Conservation (phyloP, 2,113 vertebrate species). For the Ahaetulla prasina region DNA sequence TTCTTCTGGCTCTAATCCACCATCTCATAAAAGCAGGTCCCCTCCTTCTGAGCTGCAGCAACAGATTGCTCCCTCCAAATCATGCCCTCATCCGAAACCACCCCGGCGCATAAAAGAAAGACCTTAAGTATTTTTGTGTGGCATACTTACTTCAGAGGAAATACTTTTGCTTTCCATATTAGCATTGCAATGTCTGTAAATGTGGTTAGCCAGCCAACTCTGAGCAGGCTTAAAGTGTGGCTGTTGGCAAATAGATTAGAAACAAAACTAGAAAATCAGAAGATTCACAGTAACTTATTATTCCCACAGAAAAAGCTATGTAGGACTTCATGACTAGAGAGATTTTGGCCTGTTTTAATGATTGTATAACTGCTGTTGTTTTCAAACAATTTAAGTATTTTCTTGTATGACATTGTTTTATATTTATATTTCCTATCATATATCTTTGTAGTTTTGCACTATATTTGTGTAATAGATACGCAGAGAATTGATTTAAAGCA, state of each 20-base stretch:
- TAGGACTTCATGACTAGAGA: not conserved
- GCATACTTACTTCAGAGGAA: accelerated
- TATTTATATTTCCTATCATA: not conserved
- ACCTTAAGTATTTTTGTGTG: not conserved
- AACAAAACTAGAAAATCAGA: not conserved
- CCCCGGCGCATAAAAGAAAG: not conserved
- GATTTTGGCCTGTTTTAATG: not conserved
- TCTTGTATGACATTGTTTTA: not conserved
- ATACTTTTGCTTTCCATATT: not conserved
- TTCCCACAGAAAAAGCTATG: not conserved
- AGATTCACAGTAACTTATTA: not conserved
- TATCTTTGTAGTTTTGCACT: not conserved
- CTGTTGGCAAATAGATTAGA: not conserved
- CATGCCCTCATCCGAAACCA: slow-evolving; percentile 29
- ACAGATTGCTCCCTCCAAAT: slow-evolving; percentile 1
- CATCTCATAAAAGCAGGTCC: not conserved
- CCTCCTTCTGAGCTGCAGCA: not conserved
- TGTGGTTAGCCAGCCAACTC: not conserved
- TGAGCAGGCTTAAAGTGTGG: not conserved
- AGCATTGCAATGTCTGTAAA: accelerated
- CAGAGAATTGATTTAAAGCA: not conserved
- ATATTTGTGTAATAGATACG: not conserved
- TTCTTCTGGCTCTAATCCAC: not conserved
- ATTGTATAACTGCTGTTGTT: not conserved
- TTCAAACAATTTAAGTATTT: not conserved